Evolutionary conservation across 2,797 vertebrate species (phyloP), one percentile per base, ranked within the genome.

Genomic region (Gymnoscopelus microlampas): DNA sequence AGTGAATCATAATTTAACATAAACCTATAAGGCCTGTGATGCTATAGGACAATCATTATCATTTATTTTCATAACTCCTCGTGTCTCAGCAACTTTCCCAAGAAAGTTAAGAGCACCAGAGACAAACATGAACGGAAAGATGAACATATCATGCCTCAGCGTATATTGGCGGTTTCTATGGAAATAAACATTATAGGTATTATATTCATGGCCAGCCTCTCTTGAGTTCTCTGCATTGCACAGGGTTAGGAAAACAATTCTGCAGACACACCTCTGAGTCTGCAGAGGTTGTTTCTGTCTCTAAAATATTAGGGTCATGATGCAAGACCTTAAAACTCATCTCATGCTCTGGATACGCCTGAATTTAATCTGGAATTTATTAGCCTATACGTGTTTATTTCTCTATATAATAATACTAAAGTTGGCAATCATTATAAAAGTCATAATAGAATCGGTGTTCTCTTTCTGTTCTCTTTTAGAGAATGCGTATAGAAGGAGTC

Each of bases 121-220:
- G 32, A 62, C 61, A 19, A 72, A 53, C 70, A 70, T 72, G 9
- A 10, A 68, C 66, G 68, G 15, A 74, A 60, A 71, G 71, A 81
- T 72, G 74, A 78, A 66, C 68, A 79, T 72, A 83, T 74, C 72
- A 54, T 76, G 69, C 80, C 69, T 79, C 57, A 65, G 66, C 64
- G 13, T 51, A 70, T 64, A 61, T 58, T 79, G 62, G 70, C 66
- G 14, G 76, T 68, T 70, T 85, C 70, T 81, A 75, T 75, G 66
- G 74, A 74, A 75, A 75, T 60, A 78, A 81, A 81, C 78, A 73
- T 63, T 67, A 60, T 39, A 9, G 39, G 39, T 39, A 39, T 39
- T 29, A 29, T 64, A 29, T 51, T 63, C 68, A 68, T 61, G 61
- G 60, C 56, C 32, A 74, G 74, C 64, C 66, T 83, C 72, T 70